Evolutionary conservation across 2,797 vertebrate genomes (phyloP).

Genomic region (Masticophis lateralis): DNA sequence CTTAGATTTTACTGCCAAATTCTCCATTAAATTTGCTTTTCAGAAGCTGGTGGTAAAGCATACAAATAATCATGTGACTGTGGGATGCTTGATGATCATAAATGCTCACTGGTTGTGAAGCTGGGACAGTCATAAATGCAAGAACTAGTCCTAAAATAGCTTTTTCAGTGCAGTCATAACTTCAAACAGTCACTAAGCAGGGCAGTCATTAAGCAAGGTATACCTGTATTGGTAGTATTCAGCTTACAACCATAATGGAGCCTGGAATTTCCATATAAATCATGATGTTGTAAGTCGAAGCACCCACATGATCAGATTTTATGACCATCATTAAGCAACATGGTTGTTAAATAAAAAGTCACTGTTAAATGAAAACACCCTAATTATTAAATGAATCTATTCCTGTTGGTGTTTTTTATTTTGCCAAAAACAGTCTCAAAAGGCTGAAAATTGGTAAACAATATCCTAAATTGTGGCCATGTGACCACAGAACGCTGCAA

Average conservation of each 20-base stretch:
- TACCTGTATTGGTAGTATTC: neutral
- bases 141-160: neutral
- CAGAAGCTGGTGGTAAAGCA: neutral
- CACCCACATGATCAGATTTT: neutral
- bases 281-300: neutral
- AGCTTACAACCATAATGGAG: neutral
- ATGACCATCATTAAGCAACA: neutral
- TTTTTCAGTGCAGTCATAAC: neutral
- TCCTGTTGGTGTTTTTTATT: neutral
- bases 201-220: neutral
- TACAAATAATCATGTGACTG: neutral
- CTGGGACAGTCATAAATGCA: neutral
- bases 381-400: neutral
- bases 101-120: neutral
- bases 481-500: neutral
- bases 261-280: neutral
- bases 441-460: neutral
- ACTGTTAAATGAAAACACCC: neutral
- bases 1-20: neutral
- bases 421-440: neutral
- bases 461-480: neutral
- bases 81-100: neutral
- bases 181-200: neutral
- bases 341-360: neutral
- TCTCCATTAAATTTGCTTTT: neutral